Percentiles rank a stretch among this genome's conserved stretches.
Evolutionary conservation across 2,888 invertebrate genomes (phyloP).

Genomic region (Operophtera brumata): DNA sequence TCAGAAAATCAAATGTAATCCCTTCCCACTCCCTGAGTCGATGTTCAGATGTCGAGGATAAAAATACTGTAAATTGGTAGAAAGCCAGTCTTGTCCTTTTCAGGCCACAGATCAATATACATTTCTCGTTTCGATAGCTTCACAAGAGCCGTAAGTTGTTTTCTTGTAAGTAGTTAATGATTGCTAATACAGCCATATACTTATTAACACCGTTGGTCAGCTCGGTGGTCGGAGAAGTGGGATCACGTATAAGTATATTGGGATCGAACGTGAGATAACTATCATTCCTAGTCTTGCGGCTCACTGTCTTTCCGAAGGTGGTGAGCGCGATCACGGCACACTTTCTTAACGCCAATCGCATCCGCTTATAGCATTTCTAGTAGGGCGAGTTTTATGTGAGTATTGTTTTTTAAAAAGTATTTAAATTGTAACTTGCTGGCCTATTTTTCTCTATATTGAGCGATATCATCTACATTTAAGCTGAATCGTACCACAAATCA

Average conservation of each 20-base stretch:
- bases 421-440: conserved; percentile 11
- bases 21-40: conserved; percentile 5
- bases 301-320: conserved; percentile 49
- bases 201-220: conserved; percentile 43
- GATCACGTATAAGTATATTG: conserved; percentile 44
- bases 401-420: conserved; percentile 44
- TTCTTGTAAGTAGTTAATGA: conserved; percentile 19
- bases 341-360: conserved; percentile 67
- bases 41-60: conserved; percentile 1
- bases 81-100: conserved; percentile 14
- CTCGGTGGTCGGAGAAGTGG: conserved; percentile 37
- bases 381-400: conserved; percentile 52
- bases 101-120: conserved; percentile 14
- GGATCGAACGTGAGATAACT: conserved; percentile 55
- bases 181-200: conserved; percentile 25
- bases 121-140: conserved; percentile 13
- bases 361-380: conserved; percentile 61
- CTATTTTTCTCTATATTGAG: too few species aligned
- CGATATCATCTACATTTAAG: too few species aligned
- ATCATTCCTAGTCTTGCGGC: conserved; percentile 46
- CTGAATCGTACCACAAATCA: too few species aligned
- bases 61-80: conserved; percentile 21
- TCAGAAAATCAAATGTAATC: conserved; percentile 18
- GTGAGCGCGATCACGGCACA: conserved; percentile 58
- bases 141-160: conserved; percentile 10